These are phyloP conservation scores for Epinephelus cyanopodus DNA, from an alignment of 2,113 vertebrate genomes.

Conservation along the genomic window DNA sequence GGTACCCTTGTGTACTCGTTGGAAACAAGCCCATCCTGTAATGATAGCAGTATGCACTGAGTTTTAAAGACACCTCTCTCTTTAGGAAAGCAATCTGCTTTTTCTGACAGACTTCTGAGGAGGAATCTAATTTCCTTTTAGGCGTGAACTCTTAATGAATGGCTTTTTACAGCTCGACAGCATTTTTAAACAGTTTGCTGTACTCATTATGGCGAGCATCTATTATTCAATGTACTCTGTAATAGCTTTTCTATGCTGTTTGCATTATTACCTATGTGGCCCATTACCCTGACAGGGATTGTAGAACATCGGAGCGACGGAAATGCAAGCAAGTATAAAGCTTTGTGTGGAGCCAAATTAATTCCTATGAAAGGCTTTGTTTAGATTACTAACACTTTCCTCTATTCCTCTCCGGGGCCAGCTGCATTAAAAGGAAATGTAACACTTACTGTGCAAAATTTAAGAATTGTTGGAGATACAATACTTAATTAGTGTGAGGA, in stretches of 20 bases:
- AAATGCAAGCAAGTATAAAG: constrained; percentile 62
- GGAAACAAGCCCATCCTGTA: constrained; percentile 9
- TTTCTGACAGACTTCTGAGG: constrained; percentile 21
- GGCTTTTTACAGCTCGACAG: constrained; percentile 19
- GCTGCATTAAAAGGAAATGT: constrained; percentile 30
- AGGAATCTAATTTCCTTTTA: constrained; percentile 39
- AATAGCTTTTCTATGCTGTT: constrained; percentile 53
- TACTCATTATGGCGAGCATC: constrained; percentile 46
- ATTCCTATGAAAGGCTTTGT: constrained; percentile 48
- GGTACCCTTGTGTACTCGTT: background rate
- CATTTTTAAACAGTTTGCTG: constrained; percentile 45
- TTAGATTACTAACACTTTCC: constrained; percentile 31
- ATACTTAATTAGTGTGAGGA: constrained; percentile 32
- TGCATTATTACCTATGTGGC: constrained; percentile 63
- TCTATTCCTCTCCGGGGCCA: constrained; percentile 24
- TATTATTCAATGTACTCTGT: constrained; percentile 58
- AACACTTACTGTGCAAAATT: constrained; percentile 13
- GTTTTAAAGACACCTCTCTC: constrained; percentile 7
- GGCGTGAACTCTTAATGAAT: constrained; percentile 49
- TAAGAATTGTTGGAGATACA: constrained; percentile 33
- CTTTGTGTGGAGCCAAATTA: constrained; percentile 42
- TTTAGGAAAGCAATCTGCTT: constrained; percentile 40
- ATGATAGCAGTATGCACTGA: background rate
- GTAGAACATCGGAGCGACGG: constrained; percentile 34
- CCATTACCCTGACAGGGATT: constrained; percentile 59